These are phyloP conservation scores for Drosophila bifasciata DNA, from an alignment of 1,140 invertebrate genomes.

Conservation along the genomic window DNA sequence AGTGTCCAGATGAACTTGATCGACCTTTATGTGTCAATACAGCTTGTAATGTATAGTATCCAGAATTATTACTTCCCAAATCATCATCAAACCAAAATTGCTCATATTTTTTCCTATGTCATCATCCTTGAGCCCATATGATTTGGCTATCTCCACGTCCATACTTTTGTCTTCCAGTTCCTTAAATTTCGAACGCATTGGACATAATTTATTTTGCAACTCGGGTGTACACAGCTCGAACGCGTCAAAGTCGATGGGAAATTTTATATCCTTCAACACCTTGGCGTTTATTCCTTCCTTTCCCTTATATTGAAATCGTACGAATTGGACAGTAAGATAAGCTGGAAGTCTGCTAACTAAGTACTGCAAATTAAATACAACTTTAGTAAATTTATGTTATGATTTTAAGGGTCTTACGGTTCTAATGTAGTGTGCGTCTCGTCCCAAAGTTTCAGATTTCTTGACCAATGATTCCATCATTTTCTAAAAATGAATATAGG, in stretches of 20 bases:
- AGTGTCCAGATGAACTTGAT: slow-evolving; percentile 98
- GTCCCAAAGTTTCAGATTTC: slow-evolving; percentile 92
- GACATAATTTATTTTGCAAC: slow-evolving; percentile 94
- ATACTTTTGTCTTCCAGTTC: slow-evolving; percentile 84
- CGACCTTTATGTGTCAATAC: slow-evolving; percentile 99
- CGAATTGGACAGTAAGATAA: slow-evolving; percentile 98
- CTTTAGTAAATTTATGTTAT: neutral
- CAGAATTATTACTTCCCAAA: slow-evolving; percentile 97
- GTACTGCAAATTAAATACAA: slow-evolving; percentile 87
- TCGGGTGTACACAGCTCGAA: slow-evolving; percentile 97
- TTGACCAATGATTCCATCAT: slow-evolving; percentile 98
- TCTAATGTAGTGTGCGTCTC: slow-evolving; percentile 97
- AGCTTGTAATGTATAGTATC: slow-evolving; percentile 97
- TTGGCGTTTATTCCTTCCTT: slow-evolving; percentile 98
- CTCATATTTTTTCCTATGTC: slow-evolving; percentile 64
- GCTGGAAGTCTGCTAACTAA: slow-evolving; percentile 97
- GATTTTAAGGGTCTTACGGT: slow-evolving; percentile 86
- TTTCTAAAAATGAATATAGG: slow-evolving; percentile 86
- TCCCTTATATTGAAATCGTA: slow-evolving; percentile 99
- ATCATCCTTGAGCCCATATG: slow-evolving; percentile 41
- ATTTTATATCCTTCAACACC: slow-evolving; percentile 99
- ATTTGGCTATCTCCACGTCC: slow-evolving; percentile 73
- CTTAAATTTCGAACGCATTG: slow-evolving; percentile 96
- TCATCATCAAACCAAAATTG: slow-evolving; percentile 86
- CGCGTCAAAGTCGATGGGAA: slow-evolving; percentile 97